A percentile compares a stretch with the other conserved stretches of the same genome.
phyloP scores from a whole-genome alignment of 2,797 vertebrate genomes.

The Myiothlypis coronata region DNA sequence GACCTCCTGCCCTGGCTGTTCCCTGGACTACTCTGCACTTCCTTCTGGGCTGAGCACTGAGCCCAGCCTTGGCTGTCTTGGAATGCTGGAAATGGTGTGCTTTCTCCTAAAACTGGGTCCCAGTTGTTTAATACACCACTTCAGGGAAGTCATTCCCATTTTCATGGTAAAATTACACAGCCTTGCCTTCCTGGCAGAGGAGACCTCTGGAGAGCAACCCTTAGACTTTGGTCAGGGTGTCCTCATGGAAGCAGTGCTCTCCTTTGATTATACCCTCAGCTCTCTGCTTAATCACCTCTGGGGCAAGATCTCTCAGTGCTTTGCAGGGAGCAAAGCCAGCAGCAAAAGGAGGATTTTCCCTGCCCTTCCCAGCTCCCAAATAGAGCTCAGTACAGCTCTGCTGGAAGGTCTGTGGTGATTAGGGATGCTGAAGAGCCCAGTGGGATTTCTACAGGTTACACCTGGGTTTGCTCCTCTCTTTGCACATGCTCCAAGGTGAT shows the following conservation, averaged over 20 bases:
- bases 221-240: conserved; percentile 44
- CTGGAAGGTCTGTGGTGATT: not conserved
- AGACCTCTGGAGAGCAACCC: not conserved
- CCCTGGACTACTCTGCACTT: not conserved
- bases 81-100: not conserved
- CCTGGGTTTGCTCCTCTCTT: not conserved
- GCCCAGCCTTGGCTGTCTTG: not conserved
- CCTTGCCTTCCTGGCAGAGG: not conserved
- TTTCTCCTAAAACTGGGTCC: conserved; percentile 6
- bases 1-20: not conserved
- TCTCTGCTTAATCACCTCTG: not conserved
- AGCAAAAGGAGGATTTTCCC: not conserved
- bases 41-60: not conserved
- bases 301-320: not conserved
- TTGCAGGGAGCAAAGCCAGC: not conserved
- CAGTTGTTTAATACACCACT: not conserved
- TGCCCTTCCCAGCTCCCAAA: not conserved
- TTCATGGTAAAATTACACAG: not conserved
- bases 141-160: conserved; percentile 15
- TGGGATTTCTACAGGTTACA: not conserved
- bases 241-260: not conserved
- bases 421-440: not conserved
- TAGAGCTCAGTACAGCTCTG: not conserved
- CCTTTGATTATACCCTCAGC: not conserved
- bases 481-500: fast-evolving